Evolutionary conservation across 2,888 invertebrate species (phyloP).

Genomic region (Rhyacophila evoluta): DNA sequence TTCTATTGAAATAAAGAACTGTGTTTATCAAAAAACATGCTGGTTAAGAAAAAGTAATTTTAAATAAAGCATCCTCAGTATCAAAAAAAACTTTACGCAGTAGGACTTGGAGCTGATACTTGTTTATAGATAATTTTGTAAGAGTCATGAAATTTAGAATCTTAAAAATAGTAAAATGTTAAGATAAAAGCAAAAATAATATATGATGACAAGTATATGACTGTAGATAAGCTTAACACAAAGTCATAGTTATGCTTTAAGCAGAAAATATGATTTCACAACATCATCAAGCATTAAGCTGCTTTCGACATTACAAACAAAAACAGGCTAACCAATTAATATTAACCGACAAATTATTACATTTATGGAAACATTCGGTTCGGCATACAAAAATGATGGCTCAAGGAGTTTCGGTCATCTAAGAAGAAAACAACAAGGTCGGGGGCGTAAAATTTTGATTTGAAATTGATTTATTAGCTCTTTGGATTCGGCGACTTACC

Average conservation of each 20-base stretch:
- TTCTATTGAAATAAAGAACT: neutral
- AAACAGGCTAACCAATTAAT: neutral
- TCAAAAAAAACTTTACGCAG: constrained; percentile 16
- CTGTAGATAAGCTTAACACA: neutral
- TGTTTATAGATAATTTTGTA: neutral
- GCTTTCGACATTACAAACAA: constrained; percentile 6
- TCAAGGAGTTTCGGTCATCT: constrained; percentile 49
- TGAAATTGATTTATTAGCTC: constrained; percentile 34
- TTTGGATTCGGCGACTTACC: constrained; percentile 74
- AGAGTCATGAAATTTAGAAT: neutral
- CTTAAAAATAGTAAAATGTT: neutral
- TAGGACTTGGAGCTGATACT: neutral
- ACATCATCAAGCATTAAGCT: neutral
- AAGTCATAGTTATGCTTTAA: neutral
- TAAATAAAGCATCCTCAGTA: constrained; percentile 17
- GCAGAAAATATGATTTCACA: neutral
- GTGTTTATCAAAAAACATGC: neutral
- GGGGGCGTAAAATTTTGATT: constrained; percentile 32
- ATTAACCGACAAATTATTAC: neutral
- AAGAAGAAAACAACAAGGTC: constrained; percentile 33
- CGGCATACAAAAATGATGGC: constrained; percentile 55
- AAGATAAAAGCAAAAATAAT: constrained; percentile 2
- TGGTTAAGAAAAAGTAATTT: neutral
- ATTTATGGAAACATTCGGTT: constrained; percentile 22
- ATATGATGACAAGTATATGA: neutral